These are phyloP conservation scores for Abrostola tripartita DNA, from an alignment of 2,888 invertebrate genomes.

Conservation along the genomic window DNA sequence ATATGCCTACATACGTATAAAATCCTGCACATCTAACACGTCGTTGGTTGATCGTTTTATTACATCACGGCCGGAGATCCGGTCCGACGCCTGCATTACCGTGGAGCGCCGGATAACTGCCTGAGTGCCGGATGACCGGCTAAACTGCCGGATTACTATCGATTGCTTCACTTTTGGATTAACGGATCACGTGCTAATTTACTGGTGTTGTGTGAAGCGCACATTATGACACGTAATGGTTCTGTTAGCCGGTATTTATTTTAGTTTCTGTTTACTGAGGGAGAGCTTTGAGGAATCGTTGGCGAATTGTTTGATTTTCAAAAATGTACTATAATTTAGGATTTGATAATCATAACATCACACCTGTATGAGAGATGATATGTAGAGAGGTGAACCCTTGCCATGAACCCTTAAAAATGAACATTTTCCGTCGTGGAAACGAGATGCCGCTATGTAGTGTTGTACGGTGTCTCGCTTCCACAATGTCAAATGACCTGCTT, in stretches of 20 bases:
- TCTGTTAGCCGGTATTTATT: no score
- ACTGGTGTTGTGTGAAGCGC: neutral
- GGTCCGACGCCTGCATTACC: slow-evolving; percentile 42
- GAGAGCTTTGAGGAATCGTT: no score
- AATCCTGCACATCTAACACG: slow-evolving; percentile 6
- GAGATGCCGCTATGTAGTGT: no score
- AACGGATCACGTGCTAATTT: slow-evolving; percentile 44
- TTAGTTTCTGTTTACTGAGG: no score
- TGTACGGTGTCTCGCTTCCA: neutral
- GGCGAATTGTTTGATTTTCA: no score
- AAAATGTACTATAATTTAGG: no score
- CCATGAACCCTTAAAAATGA: no score
- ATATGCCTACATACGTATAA: neutral
- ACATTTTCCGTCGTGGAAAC: no score
- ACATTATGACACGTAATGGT: neutral
- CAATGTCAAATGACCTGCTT: neutral
- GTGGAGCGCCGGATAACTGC: slow-evolving; percentile 28
- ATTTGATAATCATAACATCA: no score
- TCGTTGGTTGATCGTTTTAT: slow-evolving; percentile 35
- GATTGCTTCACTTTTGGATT: slow-evolving; percentile 47
- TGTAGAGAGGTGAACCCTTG: no score
- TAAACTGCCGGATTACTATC: slow-evolving; percentile 42
- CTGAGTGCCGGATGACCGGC: slow-evolving; percentile 27
- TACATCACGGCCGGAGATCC: slow-evolving; percentile 35
- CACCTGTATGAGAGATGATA: no score